A percentile compares a stretch with the other conserved stretches of the same genome.
phyloP scores from a whole-genome alignment of 1,140 invertebrate species.

The Neuroterus valhalla region DNA sequence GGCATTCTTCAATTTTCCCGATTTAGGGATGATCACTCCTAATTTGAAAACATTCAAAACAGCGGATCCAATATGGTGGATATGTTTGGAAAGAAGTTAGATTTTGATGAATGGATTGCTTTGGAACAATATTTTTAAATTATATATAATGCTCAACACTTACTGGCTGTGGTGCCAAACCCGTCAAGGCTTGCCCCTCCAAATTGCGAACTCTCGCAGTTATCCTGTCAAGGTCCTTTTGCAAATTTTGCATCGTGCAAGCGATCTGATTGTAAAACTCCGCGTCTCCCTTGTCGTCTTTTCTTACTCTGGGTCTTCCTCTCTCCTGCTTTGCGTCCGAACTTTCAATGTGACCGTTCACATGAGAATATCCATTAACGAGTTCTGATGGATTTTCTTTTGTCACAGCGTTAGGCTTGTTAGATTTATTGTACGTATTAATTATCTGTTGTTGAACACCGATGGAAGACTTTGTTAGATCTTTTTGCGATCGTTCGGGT shows the following conservation, averaged over 20 bases:
- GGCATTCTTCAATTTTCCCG: too few relatives aligned
- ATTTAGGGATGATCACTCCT: too few relatives aligned
- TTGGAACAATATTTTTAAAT: not conserved
- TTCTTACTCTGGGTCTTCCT: slow-evolving; percentile 60
- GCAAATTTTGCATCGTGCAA: slow-evolving; percentile 65
- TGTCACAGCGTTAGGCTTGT: slow-evolving; percentile 36
- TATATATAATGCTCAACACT: slow-evolving; percentile 13
- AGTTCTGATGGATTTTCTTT: slow-evolving; percentile 54
- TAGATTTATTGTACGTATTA: slow-evolving; percentile 43
- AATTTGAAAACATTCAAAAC: too few relatives aligned
- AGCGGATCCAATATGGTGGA: too few relatives aligned
- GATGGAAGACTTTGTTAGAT: slow-evolving; percentile 58
- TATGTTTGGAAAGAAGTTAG: too few relatives aligned
- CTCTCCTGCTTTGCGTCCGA: slow-evolving; percentile 57
- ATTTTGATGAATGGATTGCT: too few relatives aligned
- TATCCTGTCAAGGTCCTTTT: slow-evolving; percentile 70
- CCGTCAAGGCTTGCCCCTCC: slow-evolving; percentile 61
- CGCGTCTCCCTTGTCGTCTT: slow-evolving; percentile 57
- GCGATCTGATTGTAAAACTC: slow-evolving; percentile 69
- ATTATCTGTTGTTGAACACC: slow-evolving; percentile 50
- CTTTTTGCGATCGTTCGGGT: slow-evolving; percentile 65
- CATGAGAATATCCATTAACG: slow-evolving; percentile 60
- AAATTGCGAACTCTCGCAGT: slow-evolving; percentile 65
- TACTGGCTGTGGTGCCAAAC: slow-evolving; percentile 52
- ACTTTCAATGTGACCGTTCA: slow-evolving; percentile 43